Evolutionary conservation across 1,140 invertebrate genomes (phyloP).

Genomic region (Drosophila pachea): DNA sequence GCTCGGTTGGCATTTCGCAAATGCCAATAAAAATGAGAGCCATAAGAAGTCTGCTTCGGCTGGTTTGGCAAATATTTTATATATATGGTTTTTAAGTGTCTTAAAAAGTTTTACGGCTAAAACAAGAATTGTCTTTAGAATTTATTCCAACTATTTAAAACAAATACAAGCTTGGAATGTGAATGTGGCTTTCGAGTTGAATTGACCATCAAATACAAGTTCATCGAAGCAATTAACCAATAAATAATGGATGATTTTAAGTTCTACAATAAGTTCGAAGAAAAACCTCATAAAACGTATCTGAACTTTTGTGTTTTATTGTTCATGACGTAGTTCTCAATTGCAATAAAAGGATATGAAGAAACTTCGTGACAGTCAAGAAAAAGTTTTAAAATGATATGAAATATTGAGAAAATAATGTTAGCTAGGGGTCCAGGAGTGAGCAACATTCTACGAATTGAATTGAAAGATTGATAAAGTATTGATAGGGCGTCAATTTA

Average conservation of each 20-base stretch:
- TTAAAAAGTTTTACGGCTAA: neutral
- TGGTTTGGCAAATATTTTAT: neutral
- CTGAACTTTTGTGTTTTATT: no score
- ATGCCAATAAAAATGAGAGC: conserved; percentile 10
- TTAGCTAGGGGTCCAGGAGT: neutral
- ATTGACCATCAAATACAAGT: no score
- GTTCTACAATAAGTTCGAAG: no score
- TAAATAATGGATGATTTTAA: neutral
- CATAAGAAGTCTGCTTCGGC: conserved; percentile 13
- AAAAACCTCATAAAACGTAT: neutral
- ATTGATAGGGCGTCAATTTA: neutral
- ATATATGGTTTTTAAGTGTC: neutral
- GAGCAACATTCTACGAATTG: neutral
- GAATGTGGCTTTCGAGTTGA: no score
- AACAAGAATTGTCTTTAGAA: neutral
- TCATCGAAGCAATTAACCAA: neutral
- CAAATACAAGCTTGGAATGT: neutral
- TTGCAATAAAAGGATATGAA: neutral
- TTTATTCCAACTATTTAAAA: neutral
- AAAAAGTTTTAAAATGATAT: neutral
- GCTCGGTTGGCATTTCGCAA: conserved; percentile 3
- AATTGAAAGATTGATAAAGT: neutral
- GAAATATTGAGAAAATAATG: neutral
- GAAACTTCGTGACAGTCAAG: neutral
- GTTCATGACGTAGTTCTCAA: neutral